Base-by-base conservation (phyloP, 2,113 vertebrate species). In the Aptenodytes forsteri region DNA sequence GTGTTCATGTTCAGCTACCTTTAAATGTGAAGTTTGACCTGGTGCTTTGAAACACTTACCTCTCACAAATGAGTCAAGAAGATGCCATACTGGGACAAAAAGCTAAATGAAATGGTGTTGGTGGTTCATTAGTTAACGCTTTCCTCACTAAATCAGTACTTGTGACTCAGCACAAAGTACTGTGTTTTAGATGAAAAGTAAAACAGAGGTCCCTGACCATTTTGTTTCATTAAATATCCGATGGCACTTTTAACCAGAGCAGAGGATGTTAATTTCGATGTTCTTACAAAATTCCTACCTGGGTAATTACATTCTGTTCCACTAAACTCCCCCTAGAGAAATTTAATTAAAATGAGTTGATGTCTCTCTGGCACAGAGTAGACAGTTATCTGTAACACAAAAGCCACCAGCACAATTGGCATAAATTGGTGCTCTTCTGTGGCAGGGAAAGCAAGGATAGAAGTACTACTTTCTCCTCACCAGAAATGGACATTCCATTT, bases 321-420 rank as follows among this genome's bases (percentile, higher is more conserved):
- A 73, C 77, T 91, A 76, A 95, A 84, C 77, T 84, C 66, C 66
- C 83, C 34, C 84, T 49, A 83, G 91, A 91, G 96, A 89, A 96
- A 94, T 84, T 85, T 97, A 96, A 96, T 97, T 97, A 89, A 95
- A 97, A 85, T 3, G 3, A 94, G 66, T 89, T 91, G 56, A 94
- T 93, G 61, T 89, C 87, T 94, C 61, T 58, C 46, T 82, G 87
- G 93, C 58, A 55, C 40, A 85, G 44, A 76, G 15, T 65, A 96
- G 96, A 91, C 66, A 95, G 81, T 81, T 97, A 75, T 89, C 92
- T 96, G 70, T 89, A 96, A 76, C 62, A 89, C 32, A 89, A 91
- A 97, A 96, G 56, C 44, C 81, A 95, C 58, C 46, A 94, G 66
- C 32, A 87, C 34, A 82, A 72, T 22, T 77, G 77, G 70, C 61